phyloP scores from a whole-genome alignment of 2,797 vertebrate species.

The Ctenochaetus hawaiiensis region DNA sequence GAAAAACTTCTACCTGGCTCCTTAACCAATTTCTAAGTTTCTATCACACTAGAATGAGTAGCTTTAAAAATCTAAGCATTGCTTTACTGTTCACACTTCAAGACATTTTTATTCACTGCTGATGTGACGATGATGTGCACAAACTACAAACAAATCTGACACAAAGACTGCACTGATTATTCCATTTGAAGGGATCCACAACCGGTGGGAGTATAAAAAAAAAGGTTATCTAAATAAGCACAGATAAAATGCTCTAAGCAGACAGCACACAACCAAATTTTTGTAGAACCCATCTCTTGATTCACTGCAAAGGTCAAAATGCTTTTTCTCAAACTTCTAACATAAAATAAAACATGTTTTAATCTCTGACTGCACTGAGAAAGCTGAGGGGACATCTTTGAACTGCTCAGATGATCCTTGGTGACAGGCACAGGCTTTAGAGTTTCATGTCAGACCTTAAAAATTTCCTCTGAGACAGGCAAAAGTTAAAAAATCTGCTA shows the following conservation, averaged over 20 bases:
- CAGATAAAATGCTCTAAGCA: neutral
- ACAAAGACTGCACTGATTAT: too few species aligned
- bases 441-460: neutral
- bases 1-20: too few species aligned
- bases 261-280: too few species aligned
- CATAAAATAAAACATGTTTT: neutral
- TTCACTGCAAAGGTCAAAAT: neutral
- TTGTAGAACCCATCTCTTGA: neutral
- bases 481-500: neutral
- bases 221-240: neutral
- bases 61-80: too few species aligned
- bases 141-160: too few species aligned
- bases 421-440: neutral
- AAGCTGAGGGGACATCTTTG: neutral
- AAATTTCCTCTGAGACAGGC: neutral
- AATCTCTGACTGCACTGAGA: too few species aligned
- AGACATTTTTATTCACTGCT: too few species aligned
- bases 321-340: neutral
- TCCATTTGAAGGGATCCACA: neutral
- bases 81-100: too few species aligned
- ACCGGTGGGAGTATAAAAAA: neutral
- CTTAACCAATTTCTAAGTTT: too few species aligned
- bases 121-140: too few species aligned
- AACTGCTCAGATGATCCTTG: neutral
- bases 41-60: too few species aligned